A percentile compares a stretch with the other conserved stretches of the same genome.
phyloP scores from a whole-genome alignment of 2,797 vertebrate species.

The Muscicapa striata region DNA sequence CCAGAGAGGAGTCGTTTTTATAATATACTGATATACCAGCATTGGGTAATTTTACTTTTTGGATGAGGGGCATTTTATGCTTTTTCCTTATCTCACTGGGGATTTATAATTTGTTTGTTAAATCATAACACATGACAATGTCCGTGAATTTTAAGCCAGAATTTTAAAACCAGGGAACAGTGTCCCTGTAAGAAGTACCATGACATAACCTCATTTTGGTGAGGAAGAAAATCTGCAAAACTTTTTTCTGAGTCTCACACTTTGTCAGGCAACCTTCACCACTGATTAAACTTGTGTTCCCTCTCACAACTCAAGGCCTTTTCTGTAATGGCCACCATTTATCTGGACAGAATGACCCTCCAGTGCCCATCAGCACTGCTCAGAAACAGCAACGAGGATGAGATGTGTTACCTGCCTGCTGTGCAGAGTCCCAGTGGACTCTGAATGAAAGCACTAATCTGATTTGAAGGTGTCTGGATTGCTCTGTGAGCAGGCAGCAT shows the following conservation, averaged over 20 bases:
- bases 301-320: conserved; percentile 11
- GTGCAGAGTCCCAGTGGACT: background rate
- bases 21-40: conserved; percentile 39
- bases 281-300: background rate
- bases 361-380: background rate
- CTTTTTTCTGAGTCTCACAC: background rate
- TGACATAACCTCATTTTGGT: background rate
- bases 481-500: background rate
- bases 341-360: background rate
- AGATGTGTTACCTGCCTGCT: background rate
- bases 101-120: conserved; percentile 57
- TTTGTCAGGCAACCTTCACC: background rate
- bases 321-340: background rate
- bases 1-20: conserved; percentile 52
- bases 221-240: background rate
- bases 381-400: background rate
- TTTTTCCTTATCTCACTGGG: conserved; percentile 49
- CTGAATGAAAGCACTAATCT: background rate
- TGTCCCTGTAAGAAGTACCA: background rate
- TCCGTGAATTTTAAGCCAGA: conserved; percentile 27
- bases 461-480: background rate
- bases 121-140: background rate
- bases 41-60: conserved; percentile 67
- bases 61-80: background rate
- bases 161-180: background rate